phyloP scores from a whole-genome alignment of 2,888 invertebrate species.

The Lepidocyrtinus sp. region DNA sequence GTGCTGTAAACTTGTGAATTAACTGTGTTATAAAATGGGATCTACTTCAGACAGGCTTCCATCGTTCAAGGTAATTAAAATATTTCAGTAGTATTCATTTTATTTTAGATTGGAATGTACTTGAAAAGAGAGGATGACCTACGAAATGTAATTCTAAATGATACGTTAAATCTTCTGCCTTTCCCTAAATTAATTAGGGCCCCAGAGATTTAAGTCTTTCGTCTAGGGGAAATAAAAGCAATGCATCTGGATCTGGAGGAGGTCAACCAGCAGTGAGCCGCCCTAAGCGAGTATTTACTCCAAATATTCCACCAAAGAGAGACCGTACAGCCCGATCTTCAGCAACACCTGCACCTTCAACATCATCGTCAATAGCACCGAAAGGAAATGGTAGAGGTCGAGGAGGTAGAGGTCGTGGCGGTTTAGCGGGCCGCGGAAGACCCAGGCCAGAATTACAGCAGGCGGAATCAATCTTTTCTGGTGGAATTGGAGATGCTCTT shows the following conservation, averaged over 20 bases:
- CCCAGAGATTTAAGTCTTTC: constrained; percentile 64
- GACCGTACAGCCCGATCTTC: constrained; percentile 24
- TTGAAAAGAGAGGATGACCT: too few relatives aligned
- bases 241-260: not conserved
- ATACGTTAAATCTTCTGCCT: too few relatives aligned
- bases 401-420: constrained; percentile 29
- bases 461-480: constrained; percentile 64
- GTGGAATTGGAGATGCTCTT: constrained; percentile 61
- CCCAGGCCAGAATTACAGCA: constrained; percentile 57
- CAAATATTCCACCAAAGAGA: constrained; percentile 64
- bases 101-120: not conserved
- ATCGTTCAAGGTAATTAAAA: constrained; percentile 54
- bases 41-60: constrained; percentile 56
- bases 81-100: not conserved
- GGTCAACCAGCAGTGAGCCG: not conserved
- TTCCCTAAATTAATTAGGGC: constrained; percentile 37
- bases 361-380: not conserved
- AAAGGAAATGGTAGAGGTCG: constrained; percentile 36
- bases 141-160: too few relatives aligned
- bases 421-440: constrained; percentile 33
- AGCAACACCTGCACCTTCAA: not conserved
- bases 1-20: too few relatives aligned
- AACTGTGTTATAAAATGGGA: too few relatives aligned
- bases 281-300: constrained; percentile 53
- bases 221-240: constrained; percentile 3